Evolutionary conservation across 2,888 invertebrate species (phyloP).

Genomic region (Diaprepes abbreviatus): DNA sequence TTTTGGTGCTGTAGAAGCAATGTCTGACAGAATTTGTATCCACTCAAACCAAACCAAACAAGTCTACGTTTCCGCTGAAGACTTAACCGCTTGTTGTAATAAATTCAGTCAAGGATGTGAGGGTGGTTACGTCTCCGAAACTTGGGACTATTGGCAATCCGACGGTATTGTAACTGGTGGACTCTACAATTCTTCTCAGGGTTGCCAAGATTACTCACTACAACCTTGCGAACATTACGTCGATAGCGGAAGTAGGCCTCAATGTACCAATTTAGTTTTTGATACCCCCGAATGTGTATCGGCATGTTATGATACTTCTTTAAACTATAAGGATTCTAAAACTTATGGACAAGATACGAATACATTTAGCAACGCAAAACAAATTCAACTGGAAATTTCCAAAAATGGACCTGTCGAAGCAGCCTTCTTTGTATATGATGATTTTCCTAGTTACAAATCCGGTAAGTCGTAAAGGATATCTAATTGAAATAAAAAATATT

Average conservation of each 20-base stretch:
- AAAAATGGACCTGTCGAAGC: constrained; percentile 88
- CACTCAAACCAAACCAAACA: constrained; percentile 78
- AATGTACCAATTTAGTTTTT: constrained; percentile 76
- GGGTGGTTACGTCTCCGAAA: constrained; percentile 83
- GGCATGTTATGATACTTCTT: constrained; percentile 23
- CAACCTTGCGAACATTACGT: constrained; percentile 42
- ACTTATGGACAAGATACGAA: constrained; percentile 75
- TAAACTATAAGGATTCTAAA: constrained; percentile 78
- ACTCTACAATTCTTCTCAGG: constrained; percentile 70
- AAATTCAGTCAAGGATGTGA: constrained; percentile 73
- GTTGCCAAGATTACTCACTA: constrained; percentile 44
- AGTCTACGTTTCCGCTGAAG: constrained; percentile 84
- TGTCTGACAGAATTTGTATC: constrained; percentile 88
- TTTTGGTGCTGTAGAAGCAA: constrained; percentile 86
- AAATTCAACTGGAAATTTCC: constrained; percentile 84
- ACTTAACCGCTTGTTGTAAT: constrained; percentile 82
- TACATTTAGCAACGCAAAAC: constrained; percentile 71
- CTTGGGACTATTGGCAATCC: constrained; percentile 87
- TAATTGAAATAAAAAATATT: too few relatives aligned
- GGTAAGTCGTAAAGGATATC: too few relatives aligned
- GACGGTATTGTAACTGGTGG: constrained; percentile 90
- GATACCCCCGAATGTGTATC: constrained; percentile 66
- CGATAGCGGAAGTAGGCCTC: constrained; percentile 68
- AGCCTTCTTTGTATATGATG: constrained; percentile 85
- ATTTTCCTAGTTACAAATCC: constrained; percentile 83